Evolutionary conservation across 2,797 vertebrate genomes (phyloP), one percentile per base, ranked within the genome.

Genomic region (Perodicticus potto): DNA sequence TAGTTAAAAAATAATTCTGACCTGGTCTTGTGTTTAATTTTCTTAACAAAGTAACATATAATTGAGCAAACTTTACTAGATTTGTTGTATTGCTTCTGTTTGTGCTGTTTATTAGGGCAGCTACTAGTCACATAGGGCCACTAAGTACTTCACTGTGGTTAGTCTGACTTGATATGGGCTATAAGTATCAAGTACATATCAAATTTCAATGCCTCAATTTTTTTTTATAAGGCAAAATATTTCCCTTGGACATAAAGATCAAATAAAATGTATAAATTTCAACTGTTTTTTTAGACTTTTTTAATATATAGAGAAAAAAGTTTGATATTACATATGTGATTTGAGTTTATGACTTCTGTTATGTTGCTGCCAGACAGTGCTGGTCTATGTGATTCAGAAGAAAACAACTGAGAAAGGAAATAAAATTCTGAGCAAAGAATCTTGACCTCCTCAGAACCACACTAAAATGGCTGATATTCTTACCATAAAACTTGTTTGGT

Each of bases 1-100:
- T 55, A 61, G 2, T 13, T 76, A 81, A 82, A 57, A 53, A 82
- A n/a, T 91, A 73, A 43, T 84, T 92, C 93, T 96, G 32, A 85
- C 3, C 27, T 76, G n/a, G 8, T 76, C 34, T 65, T 94, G 0
- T 73, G 25, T 92, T 96, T 37, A 29, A 14, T 34, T 92, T 94
- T 37, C 82, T 85, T 83, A 25, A 78, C 43, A 82, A 91, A 76
- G 10, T 61, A 59, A 65, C 14, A 20, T 37, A 59, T 20, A 53
- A 53, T 80, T 93, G 3, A 65, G 13, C 25, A 89, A 89, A 74
- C 55, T 49, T 55, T 0, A 65, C 4, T 29, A 32, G 7, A 55
- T 74, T 86, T 14, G n/a, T 37, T 61, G 14, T 55, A 59, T 81
- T 57, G 1, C 55, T n/a, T 88, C 16, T 34, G 14, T 12, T 7